phyloP scores from a whole-genome alignment of 2,888 invertebrate genomes.

The Leucophora obtusa region DNA sequence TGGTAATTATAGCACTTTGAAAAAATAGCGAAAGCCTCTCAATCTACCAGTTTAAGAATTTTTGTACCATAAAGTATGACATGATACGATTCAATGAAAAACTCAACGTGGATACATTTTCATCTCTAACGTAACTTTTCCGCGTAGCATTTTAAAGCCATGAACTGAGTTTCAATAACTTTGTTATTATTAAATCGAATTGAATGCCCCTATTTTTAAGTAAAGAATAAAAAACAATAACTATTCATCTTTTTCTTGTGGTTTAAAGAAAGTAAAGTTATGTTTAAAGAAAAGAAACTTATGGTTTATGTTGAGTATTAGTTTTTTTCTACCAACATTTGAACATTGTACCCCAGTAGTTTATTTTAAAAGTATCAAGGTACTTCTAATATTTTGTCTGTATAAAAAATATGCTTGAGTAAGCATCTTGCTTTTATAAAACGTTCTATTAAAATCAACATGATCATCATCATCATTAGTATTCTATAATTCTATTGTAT shows the following conservation, averaged over 20 bases:
- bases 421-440: conserved; percentile 33
- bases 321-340: background rate
- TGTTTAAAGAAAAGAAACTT: conserved; percentile 28
- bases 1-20: no score
- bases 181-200: no score
- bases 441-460: conserved; percentile 17
- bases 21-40: no score
- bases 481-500: conserved; percentile 20
- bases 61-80: no score
- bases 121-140: no score
- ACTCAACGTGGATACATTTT: no score
- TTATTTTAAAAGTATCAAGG: background rate
- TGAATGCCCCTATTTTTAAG: conserved; percentile 13
- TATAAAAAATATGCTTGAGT: conserved; percentile 41
- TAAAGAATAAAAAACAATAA: conserved; percentile 27
- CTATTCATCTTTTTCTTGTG: conserved; percentile 49
- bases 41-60: no score
- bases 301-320: conserved; percentile 34
- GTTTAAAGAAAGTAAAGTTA: conserved; percentile 55
- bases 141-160: no score
- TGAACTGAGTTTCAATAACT: no score
- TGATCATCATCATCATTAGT: conserved; percentile 4
- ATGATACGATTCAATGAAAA: no score
- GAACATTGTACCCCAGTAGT: background rate
- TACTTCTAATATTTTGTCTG: background rate